These are phyloP conservation scores for human (Homo sapiens) DNA, from an alignment of 2,113 vertebrate genomes.

Conservation along the genomic window DNA sequence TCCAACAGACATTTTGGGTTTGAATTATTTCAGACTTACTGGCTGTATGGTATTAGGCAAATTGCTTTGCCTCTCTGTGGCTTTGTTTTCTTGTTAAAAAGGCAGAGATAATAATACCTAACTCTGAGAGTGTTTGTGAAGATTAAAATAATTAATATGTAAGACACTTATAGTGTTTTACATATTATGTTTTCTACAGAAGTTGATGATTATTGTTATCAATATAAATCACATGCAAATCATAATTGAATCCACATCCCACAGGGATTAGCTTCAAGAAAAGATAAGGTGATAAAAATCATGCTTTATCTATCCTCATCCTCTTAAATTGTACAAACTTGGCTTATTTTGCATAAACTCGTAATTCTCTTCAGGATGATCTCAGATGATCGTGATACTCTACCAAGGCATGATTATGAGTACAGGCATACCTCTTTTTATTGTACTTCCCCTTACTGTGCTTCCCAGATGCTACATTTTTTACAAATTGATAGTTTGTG, in stretches of 20 bases:
- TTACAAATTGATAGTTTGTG: background rate
- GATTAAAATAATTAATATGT: background rate
- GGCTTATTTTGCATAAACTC: slow-evolving; percentile 18
- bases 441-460: background rate
- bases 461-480: background rate
- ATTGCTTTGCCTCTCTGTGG: background rate
- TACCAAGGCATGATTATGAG: slow-evolving; percentile 27
- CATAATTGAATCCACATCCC: background rate
- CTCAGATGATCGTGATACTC: slow-evolving; percentile 16
- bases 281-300: background rate
- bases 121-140: background rate
- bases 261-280: background rate
- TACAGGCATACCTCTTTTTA: background rate
- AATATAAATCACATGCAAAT: background rate
- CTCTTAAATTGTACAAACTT: background rate
- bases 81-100: background rate
- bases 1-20: background rate
- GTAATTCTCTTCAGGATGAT: slow-evolving; percentile 44
- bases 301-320: background rate
- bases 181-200: background rate
- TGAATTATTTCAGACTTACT: background rate
- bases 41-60: background rate
- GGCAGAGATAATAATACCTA: background rate
- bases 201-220: background rate
- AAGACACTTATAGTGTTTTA: background rate